Conservation (phyloP, 1,140 invertebrate species). For the Anastatus disparis region DNA sequence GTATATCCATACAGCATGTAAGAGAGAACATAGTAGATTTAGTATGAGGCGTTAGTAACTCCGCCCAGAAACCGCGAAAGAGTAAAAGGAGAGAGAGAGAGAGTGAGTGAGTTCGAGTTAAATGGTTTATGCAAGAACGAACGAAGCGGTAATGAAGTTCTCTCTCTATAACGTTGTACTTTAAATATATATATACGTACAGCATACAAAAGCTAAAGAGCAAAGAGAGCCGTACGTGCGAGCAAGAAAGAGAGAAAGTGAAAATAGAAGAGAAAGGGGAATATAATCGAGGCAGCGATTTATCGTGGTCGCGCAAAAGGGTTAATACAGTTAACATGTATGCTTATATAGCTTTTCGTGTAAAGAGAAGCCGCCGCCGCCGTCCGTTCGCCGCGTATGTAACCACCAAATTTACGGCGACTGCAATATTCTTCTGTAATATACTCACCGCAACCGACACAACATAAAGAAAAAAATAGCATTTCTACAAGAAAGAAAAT, state of each 20-base stretch:
- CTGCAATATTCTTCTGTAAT: constrained; percentile 43
- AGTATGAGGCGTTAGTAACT: constrained; percentile 61
- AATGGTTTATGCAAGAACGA: constrained; percentile 67
- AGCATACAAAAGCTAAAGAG: neutral
- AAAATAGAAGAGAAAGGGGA: constrained; percentile 43
- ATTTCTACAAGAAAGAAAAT: too few relatives aligned
- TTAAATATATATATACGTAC: too few relatives aligned
- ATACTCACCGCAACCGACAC: neutral
- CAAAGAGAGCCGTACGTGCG: neutral
- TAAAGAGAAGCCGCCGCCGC: constrained; percentile 39
- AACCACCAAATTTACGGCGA: constrained; percentile 46
- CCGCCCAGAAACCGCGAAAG: constrained; percentile 64
- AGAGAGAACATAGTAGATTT: constrained; percentile 50
- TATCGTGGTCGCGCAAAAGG: constrained; percentile 58
- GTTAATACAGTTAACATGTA: constrained; percentile 61
- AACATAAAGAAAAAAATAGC: constrained; percentile 1
- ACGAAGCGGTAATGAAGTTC: constrained; percentile 66
- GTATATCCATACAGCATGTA: too few relatives aligned
- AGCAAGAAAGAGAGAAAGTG: neutral
- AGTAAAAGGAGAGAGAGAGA: too few relatives aligned
- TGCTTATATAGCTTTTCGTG: too few relatives aligned
- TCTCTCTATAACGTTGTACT: too few relatives aligned
- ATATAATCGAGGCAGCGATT: constrained; percentile 64
- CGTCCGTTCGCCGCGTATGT: too few relatives aligned
- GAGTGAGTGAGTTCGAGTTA: constrained; percentile 65